phyloP scores from a whole-genome alignment of 2,797 vertebrate genomes.

The Girardinus metallicus region DNA sequence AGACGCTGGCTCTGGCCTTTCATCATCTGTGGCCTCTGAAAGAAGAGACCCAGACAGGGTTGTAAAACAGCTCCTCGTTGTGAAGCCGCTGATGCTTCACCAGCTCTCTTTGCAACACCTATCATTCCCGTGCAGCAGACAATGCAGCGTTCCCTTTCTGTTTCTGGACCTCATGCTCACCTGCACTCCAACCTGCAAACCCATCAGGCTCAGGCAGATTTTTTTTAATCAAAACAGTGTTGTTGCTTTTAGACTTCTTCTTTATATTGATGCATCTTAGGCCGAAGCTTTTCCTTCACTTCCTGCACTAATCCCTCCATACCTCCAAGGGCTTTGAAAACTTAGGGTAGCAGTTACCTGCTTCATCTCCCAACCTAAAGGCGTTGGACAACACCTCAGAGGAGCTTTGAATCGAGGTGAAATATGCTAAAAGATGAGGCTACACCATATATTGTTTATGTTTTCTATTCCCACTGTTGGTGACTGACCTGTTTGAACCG shows the following conservation, averaged over 20 bases:
- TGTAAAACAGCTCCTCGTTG: slow-evolving; percentile 15
- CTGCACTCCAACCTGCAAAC: slow-evolving; percentile 35
- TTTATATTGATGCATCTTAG: slow-evolving; percentile 54
- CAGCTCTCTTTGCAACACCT: slow-evolving; percentile 31
- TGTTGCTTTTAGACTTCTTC: slow-evolving; percentile 45
- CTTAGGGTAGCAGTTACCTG: slow-evolving; percentile 70
- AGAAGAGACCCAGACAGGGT: slow-evolving; percentile 15
- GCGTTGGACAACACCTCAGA: slow-evolving; percentile 42
- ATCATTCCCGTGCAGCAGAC: slow-evolving; percentile 32
- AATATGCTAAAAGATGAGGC: slow-evolving; percentile 12
- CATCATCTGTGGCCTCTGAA: background rate
- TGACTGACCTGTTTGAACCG: slow-evolving; percentile 36
- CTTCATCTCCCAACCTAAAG: slow-evolving; percentile 21
- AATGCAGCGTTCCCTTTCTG: slow-evolving; percentile 37
- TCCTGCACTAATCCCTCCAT: slow-evolving; percentile 48
- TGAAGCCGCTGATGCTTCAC: slow-evolving; percentile 23
- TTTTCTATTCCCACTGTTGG: slow-evolving; percentile 31
- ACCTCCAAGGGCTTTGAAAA: slow-evolving; percentile 50
- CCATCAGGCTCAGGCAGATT: slow-evolving; percentile 45
- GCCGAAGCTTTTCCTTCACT: slow-evolving; percentile 28
- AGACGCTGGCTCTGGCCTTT: slow-evolving; percentile 14
- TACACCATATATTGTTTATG: slow-evolving; percentile 30
- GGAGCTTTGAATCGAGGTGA: slow-evolving; percentile 1
- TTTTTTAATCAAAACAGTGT: slow-evolving; percentile 61
- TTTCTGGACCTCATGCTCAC: slow-evolving; percentile 33